Base-by-base conservation (phyloP, 2,113 vertebrate genomes). In the Oncorhynchus nerka region DNA sequence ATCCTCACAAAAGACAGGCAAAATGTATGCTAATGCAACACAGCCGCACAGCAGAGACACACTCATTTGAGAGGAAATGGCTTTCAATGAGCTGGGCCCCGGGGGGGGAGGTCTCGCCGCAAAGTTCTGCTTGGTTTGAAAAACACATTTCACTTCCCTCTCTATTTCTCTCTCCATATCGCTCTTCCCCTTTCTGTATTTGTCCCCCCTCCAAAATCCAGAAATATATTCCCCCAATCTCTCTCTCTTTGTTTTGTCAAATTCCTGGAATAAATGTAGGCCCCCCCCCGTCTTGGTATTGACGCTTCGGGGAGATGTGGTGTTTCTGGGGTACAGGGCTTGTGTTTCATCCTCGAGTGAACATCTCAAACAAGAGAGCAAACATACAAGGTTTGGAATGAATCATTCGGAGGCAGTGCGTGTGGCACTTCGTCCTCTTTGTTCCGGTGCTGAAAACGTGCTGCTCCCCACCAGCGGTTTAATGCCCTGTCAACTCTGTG, bases 1-100 rank as follows among this genome's bases (percentile, higher is more conserved):
- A 19, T 55, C 86, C 79, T 83, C 86, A 92, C 86, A 92, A 87
- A 28, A 89, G 88, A 74, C 85, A 87, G 82, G 83, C 85, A 82
- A 89, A 92, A 89, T 91, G 88, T 89, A 92, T 92, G 91, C 90
- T 92, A 92, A 93, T 91, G 88, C 85, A 87, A 85, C 83, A 79
- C 89, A 90, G 89, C 84, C 87, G 87, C 89, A 88, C 86, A 81
- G 89, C 82, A 85, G 89, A 90, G 89, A 86, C 75, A 49, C 82
- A 86, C 88, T 90, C 87, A 89, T 92, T 90, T 84, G 85, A 91
- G 88, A 91, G 90, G 91, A 92, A 94, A 93, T 92, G 91, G 91
- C 88, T 91, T 89, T 86, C 88, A 92, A 88, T 91, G 89, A 91
- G 89, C 71, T 49, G 82, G 87, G 85, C 80, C 86, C 75, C 2